These are phyloP conservation scores for Miichthys miiuy DNA, from an alignment of 2,797 vertebrate species.

Conservation along the genomic window DNA sequence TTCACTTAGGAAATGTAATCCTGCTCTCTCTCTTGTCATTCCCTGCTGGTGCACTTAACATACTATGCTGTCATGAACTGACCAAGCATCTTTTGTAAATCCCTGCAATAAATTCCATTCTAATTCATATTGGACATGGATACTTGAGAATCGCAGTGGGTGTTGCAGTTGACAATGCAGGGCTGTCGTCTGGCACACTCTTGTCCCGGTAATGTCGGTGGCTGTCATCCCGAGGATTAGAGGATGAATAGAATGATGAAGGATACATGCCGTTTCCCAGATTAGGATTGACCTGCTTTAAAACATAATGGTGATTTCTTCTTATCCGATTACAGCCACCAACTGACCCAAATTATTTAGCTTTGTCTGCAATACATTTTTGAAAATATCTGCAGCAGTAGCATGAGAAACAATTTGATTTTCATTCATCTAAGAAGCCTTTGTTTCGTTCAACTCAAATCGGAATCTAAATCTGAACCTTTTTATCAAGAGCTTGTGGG, in stretches of 20 bases:
- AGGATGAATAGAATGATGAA: conserved; percentile 67
- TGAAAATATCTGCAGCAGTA: conserved; percentile 31
- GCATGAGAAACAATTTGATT: conserved; percentile 54
- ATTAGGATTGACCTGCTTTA: conserved; percentile 82
- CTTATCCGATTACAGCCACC: conserved; percentile 76
- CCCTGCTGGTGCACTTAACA: conserved; percentile 42
- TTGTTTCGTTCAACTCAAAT: conserved; percentile 41
- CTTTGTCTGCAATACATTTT: conserved; percentile 49
- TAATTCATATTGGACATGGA: conserved; percentile 59
- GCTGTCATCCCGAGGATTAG: conserved; percentile 74
- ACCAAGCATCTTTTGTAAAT: conserved; percentile 49
- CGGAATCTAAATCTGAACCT: conserved; percentile 18
- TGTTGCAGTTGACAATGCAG: conserved; percentile 45
- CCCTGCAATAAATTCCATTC: conserved; percentile 48
- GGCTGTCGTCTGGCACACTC: conserved; percentile 55
- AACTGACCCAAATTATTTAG: conserved; percentile 74
- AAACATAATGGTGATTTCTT: conserved; percentile 79
- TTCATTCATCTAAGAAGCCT: conserved; percentile 39
- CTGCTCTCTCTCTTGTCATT: conserved; percentile 28
- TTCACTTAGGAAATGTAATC: conserved; percentile 48
- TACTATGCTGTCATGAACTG: conserved; percentile 43
- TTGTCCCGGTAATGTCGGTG: conserved; percentile 45
- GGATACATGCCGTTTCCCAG: conserved; percentile 75
- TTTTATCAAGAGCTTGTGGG: conserved; percentile 19
- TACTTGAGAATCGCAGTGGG: conserved; percentile 33